phyloP scores from a whole-genome alignment of 2,888 invertebrate genomes.

The Drosophila mercatorum region DNA sequence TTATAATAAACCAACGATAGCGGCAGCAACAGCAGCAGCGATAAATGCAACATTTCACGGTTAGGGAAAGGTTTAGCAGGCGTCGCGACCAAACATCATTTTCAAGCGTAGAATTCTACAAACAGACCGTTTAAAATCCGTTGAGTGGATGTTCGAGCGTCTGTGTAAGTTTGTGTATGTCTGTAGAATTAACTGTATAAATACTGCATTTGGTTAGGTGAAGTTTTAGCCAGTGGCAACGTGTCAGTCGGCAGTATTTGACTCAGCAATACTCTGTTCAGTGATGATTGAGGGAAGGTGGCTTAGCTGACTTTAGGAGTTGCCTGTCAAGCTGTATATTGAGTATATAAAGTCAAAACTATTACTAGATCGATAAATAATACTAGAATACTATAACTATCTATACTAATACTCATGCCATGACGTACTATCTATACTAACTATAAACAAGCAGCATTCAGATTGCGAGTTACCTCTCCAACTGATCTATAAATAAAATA shows the following conservation, averaged over 20 bases:
- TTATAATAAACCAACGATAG: conserved; percentile 75
- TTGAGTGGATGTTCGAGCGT: conserved; percentile 12
- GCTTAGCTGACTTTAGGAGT: not conserved
- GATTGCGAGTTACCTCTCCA: too few relatives aligned
- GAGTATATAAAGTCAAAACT: too few relatives aligned
- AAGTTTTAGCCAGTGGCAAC: conserved; percentile 27
- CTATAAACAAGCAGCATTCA: too few relatives aligned
- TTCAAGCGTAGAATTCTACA: conserved; percentile 30
- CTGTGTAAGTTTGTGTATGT: not conserved
- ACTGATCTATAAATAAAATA: too few relatives aligned
- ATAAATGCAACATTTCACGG: conserved; percentile 49
- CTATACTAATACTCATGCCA: too few relatives aligned
- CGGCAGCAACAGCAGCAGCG: conserved; percentile 31
- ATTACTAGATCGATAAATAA: too few relatives aligned
- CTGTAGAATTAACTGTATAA: conserved; percentile 36
- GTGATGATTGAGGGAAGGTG: too few relatives aligned
- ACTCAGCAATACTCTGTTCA: not conserved
- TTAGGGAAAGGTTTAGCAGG: conserved; percentile 24
- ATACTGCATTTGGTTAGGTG: conserved; percentile 39
- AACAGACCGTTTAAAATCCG: conserved; percentile 10
- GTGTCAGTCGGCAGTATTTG: not conserved
- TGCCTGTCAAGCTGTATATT: too few relatives aligned
- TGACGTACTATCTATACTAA: too few relatives aligned
- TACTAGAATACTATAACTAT: too few relatives aligned
- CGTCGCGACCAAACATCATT: conserved; percentile 24